phyloP scores from a whole-genome alignment of 2,888 invertebrate genomes.

The Tubulanus polymorphus region DNA sequence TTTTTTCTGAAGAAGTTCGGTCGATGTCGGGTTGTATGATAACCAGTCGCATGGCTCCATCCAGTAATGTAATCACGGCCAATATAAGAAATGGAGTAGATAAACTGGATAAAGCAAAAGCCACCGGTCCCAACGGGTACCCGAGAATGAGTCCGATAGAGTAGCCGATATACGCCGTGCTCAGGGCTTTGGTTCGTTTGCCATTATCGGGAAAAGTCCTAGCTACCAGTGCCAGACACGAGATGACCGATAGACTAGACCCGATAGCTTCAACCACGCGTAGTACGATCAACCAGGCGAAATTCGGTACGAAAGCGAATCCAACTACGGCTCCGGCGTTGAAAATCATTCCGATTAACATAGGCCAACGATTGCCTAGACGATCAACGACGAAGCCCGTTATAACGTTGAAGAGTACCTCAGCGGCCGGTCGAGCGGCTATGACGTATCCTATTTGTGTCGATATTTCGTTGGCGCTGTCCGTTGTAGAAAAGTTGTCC shows the following conservation, averaged over 20 bases:
- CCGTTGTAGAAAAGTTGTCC: too few relatives aligned
- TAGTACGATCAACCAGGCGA: not conserved
- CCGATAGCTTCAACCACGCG: not conserved
- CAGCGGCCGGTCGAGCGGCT: not conserved
- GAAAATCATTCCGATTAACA: not conserved
- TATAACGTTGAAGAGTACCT: not conserved
- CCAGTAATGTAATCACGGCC: not conserved
- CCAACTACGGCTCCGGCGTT: not conserved
- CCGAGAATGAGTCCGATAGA: too few relatives aligned
- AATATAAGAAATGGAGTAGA: not conserved
- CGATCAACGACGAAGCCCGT: not conserved
- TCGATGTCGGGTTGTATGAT: not conserved
- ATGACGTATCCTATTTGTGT: not conserved
- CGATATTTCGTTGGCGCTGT: too few relatives aligned
- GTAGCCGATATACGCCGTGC: too few relatives aligned
- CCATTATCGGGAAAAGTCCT: not conserved
- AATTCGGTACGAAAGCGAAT: not conserved
- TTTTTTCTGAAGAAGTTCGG: not conserved
- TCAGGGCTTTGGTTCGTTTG: not conserved
- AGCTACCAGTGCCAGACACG: not conserved
- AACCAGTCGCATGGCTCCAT: not conserved
- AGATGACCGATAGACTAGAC: not conserved
- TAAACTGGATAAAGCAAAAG: not conserved
- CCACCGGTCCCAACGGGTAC: not conserved
- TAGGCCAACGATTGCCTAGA: not conserved